phyloP scores from a whole-genome alignment of 2,113 vertebrate species.

The Eretmochelys imbricata region DNA sequence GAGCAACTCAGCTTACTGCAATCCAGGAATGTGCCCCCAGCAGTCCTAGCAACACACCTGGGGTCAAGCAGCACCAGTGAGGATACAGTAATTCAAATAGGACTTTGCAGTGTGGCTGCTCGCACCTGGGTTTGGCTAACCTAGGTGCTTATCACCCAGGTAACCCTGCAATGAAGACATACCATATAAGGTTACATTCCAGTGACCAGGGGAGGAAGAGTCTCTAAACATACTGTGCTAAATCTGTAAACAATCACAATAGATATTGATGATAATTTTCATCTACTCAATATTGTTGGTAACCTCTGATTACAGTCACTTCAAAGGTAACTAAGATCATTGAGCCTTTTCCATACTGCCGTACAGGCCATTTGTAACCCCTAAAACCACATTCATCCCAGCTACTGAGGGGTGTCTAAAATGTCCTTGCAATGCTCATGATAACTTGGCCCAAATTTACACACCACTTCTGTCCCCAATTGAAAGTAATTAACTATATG shows the following conservation, averaged over 20 bases:
- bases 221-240: background rate
- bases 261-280: background rate
- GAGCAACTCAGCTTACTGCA: background rate
- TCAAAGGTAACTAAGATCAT: background rate
- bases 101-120: background rate
- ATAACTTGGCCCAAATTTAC: background rate
- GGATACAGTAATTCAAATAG: background rate
- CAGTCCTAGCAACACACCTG: background rate
- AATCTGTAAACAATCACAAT: background rate
- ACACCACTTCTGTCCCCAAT: background rate
- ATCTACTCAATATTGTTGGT: background rate
- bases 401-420: background rate
- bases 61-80: background rate
- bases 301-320: constrained; percentile 9
- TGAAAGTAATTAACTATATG: background rate
- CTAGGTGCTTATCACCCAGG: background rate
- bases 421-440: background rate
- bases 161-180: background rate
- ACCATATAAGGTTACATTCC: background rate
- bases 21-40: rapidly evolving
- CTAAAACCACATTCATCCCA: background rate
- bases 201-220: background rate
- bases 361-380: background rate
- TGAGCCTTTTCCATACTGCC: background rate
- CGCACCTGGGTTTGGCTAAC: background rate